Evolutionary conservation across 2,888 invertebrate genomes (phyloP).

Genomic region (Rotaria macrura): DNA sequence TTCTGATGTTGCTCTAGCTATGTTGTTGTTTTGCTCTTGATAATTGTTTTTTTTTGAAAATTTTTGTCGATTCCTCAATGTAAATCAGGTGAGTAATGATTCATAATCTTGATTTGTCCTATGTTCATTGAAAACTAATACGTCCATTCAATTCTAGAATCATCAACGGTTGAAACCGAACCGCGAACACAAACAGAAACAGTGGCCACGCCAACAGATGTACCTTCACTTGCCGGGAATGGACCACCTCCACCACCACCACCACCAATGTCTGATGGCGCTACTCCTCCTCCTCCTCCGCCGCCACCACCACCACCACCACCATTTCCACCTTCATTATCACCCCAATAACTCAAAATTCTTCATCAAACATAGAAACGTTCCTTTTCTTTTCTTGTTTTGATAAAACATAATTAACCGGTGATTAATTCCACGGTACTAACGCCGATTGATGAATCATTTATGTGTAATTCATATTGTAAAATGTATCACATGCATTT

Average conservation of each 20-base stretch:
- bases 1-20: neutral
- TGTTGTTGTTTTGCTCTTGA: neutral
- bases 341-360: neutral
- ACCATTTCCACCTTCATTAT: too few relatives aligned
- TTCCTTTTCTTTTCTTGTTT: neutral
- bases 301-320: neutral
- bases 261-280: neutral
- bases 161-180: neutral
- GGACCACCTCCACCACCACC: neutral
- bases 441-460: neutral
- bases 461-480: neutral
- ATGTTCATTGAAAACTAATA: too few relatives aligned
- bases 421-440: neutral
- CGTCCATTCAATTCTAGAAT: neutral
- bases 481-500: too few relatives aligned
- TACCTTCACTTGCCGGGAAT: neutral
- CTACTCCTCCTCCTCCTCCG: neutral
- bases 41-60: neutral
- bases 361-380: neutral
- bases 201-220: neutral
- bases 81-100: neutral
- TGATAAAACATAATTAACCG: neutral
- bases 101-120: neutral
- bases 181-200: neutral
- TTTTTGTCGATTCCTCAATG: neutral